A percentile compares a stretch with the other conserved stretches of the same genome.
phyloP scores from a whole-genome alignment of 2,888 invertebrate genomes.

The Diarsia rubi region DNA sequence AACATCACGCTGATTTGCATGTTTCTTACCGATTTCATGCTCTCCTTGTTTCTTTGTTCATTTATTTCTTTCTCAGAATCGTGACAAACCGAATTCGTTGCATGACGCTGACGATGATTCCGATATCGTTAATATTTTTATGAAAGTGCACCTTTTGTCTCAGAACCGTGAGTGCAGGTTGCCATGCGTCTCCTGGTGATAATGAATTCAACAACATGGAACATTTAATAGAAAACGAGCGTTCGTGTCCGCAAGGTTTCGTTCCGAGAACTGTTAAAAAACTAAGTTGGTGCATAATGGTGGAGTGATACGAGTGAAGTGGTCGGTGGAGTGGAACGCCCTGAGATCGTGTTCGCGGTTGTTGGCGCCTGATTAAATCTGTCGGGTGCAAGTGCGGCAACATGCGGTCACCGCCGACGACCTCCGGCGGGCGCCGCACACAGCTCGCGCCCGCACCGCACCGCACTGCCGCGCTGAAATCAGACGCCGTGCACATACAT shows the following conservation, averaged over 20 bases:
- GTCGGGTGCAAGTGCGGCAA: constrained; percentile 77
- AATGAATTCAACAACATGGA: constrained; percentile 54
- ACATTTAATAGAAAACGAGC: constrained; percentile 67
- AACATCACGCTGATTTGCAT: constrained; percentile 83
- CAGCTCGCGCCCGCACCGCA: not conserved
- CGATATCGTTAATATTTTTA: constrained; percentile 51
- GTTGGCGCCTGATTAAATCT: constrained; percentile 81
- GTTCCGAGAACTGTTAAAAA: constrained; percentile 62
- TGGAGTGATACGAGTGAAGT: constrained; percentile 66
- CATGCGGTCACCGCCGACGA: constrained; percentile 72
- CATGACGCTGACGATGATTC: constrained; percentile 68
- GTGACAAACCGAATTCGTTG: constrained; percentile 76
- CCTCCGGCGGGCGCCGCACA: constrained; percentile 52
- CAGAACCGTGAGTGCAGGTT: constrained; percentile 56
- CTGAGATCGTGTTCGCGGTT: constrained; percentile 80
- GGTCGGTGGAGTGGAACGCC: constrained; percentile 75
- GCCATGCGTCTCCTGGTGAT: constrained; percentile 42
- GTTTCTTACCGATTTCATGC: constrained; percentile 78
- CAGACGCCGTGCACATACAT: constrained; percentile 56
- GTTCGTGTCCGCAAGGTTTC: constrained; percentile 63
- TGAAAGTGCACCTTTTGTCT: constrained; percentile 61
- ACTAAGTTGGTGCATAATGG: constrained; percentile 62
- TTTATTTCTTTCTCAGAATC: constrained; percentile 75
- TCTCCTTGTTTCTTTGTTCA: constrained; percentile 77
- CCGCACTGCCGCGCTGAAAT: constrained; percentile 34